phyloP scores from a whole-genome alignment of 2,888 invertebrate species.

The Halictus ligatus region DNA sequence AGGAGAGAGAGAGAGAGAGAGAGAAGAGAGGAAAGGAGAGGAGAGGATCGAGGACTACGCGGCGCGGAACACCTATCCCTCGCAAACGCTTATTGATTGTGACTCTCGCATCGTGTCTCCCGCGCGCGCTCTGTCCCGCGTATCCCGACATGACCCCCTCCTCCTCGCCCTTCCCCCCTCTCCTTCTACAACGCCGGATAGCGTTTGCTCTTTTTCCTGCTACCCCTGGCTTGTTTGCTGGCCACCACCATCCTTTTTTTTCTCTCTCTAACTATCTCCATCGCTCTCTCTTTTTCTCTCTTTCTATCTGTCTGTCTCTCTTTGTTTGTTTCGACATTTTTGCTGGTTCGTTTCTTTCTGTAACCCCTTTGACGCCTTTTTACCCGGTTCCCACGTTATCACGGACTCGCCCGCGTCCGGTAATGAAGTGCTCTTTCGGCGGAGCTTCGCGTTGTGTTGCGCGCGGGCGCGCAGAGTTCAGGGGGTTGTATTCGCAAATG shows the following conservation, averaged over 20 bases:
- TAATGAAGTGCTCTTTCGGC: background rate
- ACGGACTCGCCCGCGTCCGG: background rate
- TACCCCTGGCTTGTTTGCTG: background rate
- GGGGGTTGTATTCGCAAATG: too few species aligned
- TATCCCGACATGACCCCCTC: conserved; percentile 8
- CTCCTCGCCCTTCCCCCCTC: background rate
- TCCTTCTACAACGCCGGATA: background rate
- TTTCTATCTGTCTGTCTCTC: background rate
- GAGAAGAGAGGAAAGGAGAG: conserved; percentile 29
- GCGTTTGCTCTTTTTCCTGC: background rate
- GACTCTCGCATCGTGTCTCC: conserved; percentile 71
- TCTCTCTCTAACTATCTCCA: background rate
- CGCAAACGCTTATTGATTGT: conserved; percentile 82
- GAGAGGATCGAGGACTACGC: conserved; percentile 69
- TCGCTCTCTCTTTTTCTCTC: background rate
- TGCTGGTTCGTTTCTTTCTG: background rate
- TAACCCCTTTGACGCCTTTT: background rate
- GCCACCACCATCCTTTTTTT: background rate
- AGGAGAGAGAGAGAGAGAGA: background rate
- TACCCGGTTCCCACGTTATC: background rate
- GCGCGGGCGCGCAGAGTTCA: background rate
- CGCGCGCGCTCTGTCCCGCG: conserved; percentile 34
- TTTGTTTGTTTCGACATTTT: background rate
- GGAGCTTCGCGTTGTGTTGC: background rate
- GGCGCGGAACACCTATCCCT: conserved; percentile 70